Percentiles rank a stretch among this genome's conserved stretches.
These are phyloP conservation scores for Fulica atra DNA, from an alignment of 2,113 vertebrate species.

Conservation along the genomic window DNA sequence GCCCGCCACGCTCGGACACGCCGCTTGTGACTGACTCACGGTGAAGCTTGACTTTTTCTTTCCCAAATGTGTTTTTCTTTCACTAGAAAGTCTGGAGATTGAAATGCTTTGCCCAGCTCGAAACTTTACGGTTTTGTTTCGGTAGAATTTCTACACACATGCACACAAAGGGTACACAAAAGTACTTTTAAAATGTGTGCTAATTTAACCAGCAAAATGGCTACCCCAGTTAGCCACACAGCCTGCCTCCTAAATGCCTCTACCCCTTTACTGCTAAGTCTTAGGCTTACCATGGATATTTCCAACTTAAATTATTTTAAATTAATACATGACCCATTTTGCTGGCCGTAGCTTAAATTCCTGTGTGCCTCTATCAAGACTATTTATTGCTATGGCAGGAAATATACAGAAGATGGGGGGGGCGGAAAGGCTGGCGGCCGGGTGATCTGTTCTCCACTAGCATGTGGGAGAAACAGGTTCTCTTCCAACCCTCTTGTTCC, in stretches of 20 bases:
- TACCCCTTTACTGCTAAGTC: neutral
- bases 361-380: neutral
- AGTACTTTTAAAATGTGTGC: neutral
- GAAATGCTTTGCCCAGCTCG: neutral
- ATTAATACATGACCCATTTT: neutral
- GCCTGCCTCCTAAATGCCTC: neutral
- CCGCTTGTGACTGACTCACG: neutral
- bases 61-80: neutral
- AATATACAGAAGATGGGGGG: neutral
- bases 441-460: constrained; percentile 26
- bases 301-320: neutral
- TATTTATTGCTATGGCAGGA: neutral
- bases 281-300: neutral
- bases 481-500: constrained; percentile 61
- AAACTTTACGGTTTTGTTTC: neutral
- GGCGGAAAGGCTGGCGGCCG: neutral
- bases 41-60: neutral
- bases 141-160: neutral
- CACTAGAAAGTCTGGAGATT: neutral
- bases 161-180: neutral
- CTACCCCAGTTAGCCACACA: neutral
- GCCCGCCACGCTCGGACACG: neutral
- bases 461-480: constrained; percentile 65
- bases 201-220: neutral
- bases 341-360: neutral